Evolutionary conservation across 2,797 vertebrate species (phyloP), one percentile per base, ranked within the genome.

Genomic region (Anguilla marmorata): DNA sequence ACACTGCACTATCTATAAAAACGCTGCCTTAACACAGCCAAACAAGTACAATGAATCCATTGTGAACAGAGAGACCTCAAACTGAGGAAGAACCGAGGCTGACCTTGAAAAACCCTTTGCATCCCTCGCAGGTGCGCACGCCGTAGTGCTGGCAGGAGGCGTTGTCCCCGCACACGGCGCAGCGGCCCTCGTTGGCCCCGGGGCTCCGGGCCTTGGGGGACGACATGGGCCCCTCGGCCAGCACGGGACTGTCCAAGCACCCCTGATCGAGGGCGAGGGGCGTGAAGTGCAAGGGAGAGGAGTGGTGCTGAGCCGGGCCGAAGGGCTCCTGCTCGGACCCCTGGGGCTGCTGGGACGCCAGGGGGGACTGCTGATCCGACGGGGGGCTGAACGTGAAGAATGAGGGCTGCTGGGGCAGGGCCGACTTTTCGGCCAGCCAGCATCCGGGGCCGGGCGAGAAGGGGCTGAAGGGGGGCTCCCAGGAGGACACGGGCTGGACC

Each of bases 131-230:
- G 63, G 96, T 99, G 83, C 98, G 98, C 84, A 99, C 98, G 0
- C 98, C 98, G 0, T 99, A 99, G 94, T 99, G 98, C 93, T 99
- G 98, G 92, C 98, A 99, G 0, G 98, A 98, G 0, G 98, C 98
- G 0, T 97, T 99, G 95, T 99, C 98, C 33, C 98, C 98, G 50
- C 98, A 99, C 84, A 99, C 98, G 0, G 98, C 98, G 69, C 98
- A 99, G 89, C 96, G 96, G 0, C 98, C 97, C 91, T 99, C 98
- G 0, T 91, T 96, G 27, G 95, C 94, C 21, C 94, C 94, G 0
- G 95, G 94, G 86, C 95, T 96, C 58, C 96, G 95, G 4, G 92
- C 88, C 90, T 98, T 98, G 86, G 94, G 86, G 1, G 97, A 96
- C 0, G 92, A 89, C 90, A 97, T 89, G 0, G 93, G 91, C n/a